These are phyloP conservation scores for Phodopus roborovskii DNA, from an alignment of 2,113 vertebrate species.

Conservation along the genomic window DNA sequence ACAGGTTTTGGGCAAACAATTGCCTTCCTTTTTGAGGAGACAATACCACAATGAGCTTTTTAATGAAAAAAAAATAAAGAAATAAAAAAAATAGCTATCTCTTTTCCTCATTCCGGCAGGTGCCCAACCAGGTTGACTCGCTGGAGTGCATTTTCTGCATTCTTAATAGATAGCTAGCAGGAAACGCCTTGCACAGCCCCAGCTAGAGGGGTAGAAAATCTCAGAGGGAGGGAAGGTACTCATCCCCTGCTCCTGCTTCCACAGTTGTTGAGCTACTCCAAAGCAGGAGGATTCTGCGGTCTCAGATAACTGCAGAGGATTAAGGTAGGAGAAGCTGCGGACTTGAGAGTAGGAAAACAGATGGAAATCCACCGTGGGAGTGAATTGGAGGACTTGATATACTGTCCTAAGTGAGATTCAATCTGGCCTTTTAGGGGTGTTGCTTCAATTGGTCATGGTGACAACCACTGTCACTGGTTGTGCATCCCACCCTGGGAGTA, in stretches of 20 bases:
- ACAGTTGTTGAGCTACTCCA: not conserved
- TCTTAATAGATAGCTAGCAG: conserved; percentile 87
- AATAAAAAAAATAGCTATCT: conserved; percentile 60
- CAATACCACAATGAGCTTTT: conserved; percentile 57
- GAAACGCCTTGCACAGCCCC: conserved; percentile 84
- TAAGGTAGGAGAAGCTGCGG: conserved; percentile 83
- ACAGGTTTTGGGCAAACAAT: conserved; percentile 63
- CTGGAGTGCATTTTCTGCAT: conserved; percentile 90
- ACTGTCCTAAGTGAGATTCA: not conserved
- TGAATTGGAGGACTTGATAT: not conserved
- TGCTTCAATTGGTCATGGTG: not conserved
- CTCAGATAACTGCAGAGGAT: not conserved
- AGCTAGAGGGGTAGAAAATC: conserved; percentile 84
- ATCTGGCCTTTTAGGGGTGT: not conserved
- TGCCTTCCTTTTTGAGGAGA: conserved; percentile 62
- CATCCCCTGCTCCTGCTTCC: conserved; percentile 56
- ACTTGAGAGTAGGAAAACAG: not conserved
- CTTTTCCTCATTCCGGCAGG: conserved; percentile 90
- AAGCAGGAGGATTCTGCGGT: not conserved
- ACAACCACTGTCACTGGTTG: not conserved
- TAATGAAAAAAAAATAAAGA: conserved; percentile 72
- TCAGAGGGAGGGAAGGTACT: conserved; percentile 74
- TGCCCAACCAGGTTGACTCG: conserved; percentile 88
- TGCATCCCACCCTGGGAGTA: fast-evolving
- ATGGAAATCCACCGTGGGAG: conserved; percentile 10